These are phyloP conservation scores for Mythimna loreyi DNA, from an alignment of 2,888 invertebrate genomes.

Conservation along the genomic window DNA sequence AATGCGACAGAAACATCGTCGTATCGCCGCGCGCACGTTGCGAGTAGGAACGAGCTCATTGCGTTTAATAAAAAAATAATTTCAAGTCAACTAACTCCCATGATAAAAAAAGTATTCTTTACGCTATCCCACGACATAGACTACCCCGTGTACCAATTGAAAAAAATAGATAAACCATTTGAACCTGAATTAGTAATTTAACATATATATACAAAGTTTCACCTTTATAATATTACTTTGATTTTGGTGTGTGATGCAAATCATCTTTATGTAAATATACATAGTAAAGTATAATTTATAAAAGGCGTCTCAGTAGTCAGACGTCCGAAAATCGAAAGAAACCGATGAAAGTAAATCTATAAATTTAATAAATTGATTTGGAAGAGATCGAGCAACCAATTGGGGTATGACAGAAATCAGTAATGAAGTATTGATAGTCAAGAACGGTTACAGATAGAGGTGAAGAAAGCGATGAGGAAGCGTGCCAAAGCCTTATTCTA, in stretches of 20 bases:
- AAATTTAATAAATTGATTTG: slow-evolving; percentile 62
- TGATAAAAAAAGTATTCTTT: too few species aligned
- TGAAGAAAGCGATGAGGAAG: slow-evolving; percentile 76
- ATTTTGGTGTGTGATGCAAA: slow-evolving; percentile 33
- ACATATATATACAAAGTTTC: too few species aligned
- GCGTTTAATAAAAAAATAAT: too few species aligned
- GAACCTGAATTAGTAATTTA: too few species aligned
- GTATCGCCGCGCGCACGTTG: too few species aligned
- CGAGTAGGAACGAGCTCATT: too few species aligned
- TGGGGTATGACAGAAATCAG: slow-evolving; percentile 60
- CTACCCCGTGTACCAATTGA: too few species aligned
- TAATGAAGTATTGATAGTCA: slow-evolving; percentile 55
- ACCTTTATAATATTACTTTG: not conserved
- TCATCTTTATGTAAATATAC: slow-evolving; percentile 18
- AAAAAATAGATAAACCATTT: too few species aligned
- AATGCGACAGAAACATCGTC: too few species aligned
- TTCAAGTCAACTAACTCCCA: too few species aligned
- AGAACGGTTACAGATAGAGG: slow-evolving; percentile 47
- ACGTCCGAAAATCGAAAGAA: slow-evolving; percentile 26
- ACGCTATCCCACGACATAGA: too few species aligned
- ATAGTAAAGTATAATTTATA: slow-evolving; percentile 3
- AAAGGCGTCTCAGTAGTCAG: slow-evolving; percentile 7
- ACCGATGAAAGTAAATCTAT: slow-evolving; percentile 38
- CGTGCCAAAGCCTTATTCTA: slow-evolving; percentile 77
- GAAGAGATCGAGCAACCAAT: slow-evolving; percentile 66